Evolutionary conservation across 2,888 invertebrate species (phyloP).

Genomic region (Didymodactylos carnosus): DNA sequence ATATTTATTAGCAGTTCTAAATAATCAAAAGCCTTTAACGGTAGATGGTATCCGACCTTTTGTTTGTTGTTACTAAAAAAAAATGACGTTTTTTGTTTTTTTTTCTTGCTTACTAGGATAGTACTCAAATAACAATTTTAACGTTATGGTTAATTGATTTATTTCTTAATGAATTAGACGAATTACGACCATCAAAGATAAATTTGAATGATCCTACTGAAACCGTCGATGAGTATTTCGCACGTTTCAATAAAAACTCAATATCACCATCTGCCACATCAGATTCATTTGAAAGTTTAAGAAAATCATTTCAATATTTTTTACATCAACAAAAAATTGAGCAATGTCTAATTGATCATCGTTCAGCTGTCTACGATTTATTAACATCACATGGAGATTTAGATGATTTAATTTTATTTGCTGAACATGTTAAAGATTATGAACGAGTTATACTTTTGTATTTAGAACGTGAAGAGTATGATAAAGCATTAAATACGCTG

Average conservation of each 20-base stretch:
- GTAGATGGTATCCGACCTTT: not conserved
- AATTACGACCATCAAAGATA: constrained; percentile 35
- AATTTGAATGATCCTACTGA: constrained; percentile 20
- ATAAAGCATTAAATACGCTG: constrained; percentile 53
- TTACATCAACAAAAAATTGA: constrained; percentile 19
- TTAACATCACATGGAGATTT: constrained; percentile 85
- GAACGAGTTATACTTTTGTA: constrained; percentile 74
- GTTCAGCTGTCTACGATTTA: constrained; percentile 62
- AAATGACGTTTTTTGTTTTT: not conserved
- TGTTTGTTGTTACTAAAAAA: not conserved
- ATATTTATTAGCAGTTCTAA: constrained; percentile 61
- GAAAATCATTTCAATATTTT: constrained; percentile 5
- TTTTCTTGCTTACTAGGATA: constrained; percentile 40
- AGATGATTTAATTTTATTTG: constrained; percentile 64
- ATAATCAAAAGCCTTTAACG: constrained; percentile 44
- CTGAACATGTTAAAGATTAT: constrained; percentile 69
- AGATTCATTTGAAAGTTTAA: not conserved
- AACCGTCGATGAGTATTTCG: not conserved
- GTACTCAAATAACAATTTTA: constrained; percentile 71
- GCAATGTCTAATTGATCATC: constrained; percentile 59
- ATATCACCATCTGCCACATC: not conserved
- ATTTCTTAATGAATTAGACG: constrained; percentile 67
- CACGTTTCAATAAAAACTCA: not conserved
- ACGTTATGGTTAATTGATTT: constrained; percentile 84
- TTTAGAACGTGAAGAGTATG: constrained; percentile 49